phyloP scores from a whole-genome alignment of 2,888 invertebrate genomes.

The Pterobdella sp. region DNA sequence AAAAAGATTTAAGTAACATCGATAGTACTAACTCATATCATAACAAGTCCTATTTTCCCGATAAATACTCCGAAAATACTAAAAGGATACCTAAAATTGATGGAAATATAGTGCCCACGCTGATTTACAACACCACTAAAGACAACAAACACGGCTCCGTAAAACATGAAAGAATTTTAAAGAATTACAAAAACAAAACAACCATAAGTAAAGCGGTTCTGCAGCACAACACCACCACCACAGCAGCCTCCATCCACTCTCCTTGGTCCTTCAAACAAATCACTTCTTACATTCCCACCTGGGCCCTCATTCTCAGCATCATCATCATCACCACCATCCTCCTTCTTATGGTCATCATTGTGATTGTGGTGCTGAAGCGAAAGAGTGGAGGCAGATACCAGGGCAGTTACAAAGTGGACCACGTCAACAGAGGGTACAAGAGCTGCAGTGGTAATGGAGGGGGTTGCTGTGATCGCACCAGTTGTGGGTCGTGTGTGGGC shows the following conservation, averaged over 20 bases:
- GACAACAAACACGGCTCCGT: too few species aligned
- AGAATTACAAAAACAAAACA: background rate
- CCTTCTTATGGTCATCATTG: background rate
- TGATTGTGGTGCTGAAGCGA: conserved; percentile 9
- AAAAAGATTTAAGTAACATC: too few species aligned
- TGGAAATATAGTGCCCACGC: too few species aligned
- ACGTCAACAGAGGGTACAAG: conserved; percentile 13
- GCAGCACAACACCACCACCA: background rate
- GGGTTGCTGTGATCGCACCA: background rate
- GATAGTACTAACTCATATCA: too few species aligned
- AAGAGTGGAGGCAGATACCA: conserved; percentile 15
- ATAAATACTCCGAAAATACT: too few species aligned
- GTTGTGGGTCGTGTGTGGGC: background rate
- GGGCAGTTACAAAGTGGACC: conserved; percentile 26
- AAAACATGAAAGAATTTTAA: too few species aligned
- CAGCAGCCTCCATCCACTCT: background rate
- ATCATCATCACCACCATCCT: conserved; percentile 9
- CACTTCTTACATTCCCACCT: background rate
- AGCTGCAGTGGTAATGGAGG: conserved; percentile 18
- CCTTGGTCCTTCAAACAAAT: conserved; percentile 12
- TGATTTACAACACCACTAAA: too few species aligned
- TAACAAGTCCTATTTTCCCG: too few species aligned
- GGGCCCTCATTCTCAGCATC: background rate
- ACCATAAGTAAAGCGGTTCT: background rate
- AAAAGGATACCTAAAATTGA: too few species aligned